Base-by-base conservation (phyloP, 2,113 vertebrate genomes). In the Heloderma charlesbogerti region DNA sequence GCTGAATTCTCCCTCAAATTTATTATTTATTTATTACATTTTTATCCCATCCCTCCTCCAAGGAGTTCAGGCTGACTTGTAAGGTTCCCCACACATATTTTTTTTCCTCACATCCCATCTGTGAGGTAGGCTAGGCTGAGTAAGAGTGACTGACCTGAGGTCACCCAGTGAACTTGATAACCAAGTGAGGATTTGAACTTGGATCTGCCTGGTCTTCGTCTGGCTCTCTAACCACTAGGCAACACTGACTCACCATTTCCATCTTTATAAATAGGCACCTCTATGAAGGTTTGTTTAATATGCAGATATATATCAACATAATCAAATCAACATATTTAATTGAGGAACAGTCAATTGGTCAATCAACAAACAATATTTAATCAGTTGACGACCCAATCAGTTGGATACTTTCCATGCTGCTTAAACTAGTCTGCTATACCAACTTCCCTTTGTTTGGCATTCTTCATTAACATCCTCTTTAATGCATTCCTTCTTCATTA, bases 391-490 rank as follows among this genome's bases (percentile, higher is more conserved):
- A 16, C 7, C 27, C 48, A 89, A 72, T 60, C n/a, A 75, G 34
- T 83, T n/a, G 51, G 40, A 45, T 83, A 20, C 51, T 84, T 84
- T n/a, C n/a, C 87, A 93, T 93, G 93, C 25, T 81, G 92, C 92
- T 92, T 88, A 95, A 95, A 93, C 91, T 89, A 91, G 94, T 93
- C 88, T 90, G 86, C 83, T 94, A 91, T 91, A 93, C 90, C 85
- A 92, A 77, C 20, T 94, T 94, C 89, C 90, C 85, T 96, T 94
- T 94, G 94, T 92, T 89, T 88, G 90, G 88, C 0, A 3, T 92
- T 89, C 92, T 92, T 67, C 91, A 93, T 96, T 96, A 94, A 91
- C 93, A 92, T 93, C 92, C 89, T 91, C 91, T 77, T 87, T 91
- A 45, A 88, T 91, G 92, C 88, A 83, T 92, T 91, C 31, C 92